These are phyloP conservation scores for Vulpes lagopus DNA, from an alignment of 2,113 vertebrate species.

Conservation along the genomic window DNA sequence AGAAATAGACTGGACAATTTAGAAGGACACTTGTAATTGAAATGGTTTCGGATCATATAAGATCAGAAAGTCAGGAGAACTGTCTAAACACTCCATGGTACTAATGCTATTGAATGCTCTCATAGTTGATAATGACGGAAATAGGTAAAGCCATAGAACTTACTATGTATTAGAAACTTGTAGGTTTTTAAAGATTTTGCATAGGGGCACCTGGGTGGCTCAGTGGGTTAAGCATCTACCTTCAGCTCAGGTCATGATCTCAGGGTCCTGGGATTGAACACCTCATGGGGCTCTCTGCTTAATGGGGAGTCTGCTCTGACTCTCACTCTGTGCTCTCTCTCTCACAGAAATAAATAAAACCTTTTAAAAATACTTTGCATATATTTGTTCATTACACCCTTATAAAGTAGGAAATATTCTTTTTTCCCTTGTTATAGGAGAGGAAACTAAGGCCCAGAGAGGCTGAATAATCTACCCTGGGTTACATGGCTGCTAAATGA, in stretches of 20 bases:
- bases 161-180: background rate
- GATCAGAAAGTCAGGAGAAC: background rate
- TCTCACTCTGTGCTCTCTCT: too few relatives aligned
- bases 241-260: too few relatives aligned
- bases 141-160: background rate
- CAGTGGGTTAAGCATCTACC: too few relatives aligned
- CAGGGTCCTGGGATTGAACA: too few relatives aligned
- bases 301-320: too few relatives aligned
- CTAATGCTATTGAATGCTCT: background rate
- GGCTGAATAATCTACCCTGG: background rate
- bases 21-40: background rate
- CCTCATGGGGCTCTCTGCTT: too few relatives aligned
- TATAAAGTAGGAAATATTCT: background rate
- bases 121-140: background rate
- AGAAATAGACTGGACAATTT: background rate
- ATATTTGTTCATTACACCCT: background rate
- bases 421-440: background rate
- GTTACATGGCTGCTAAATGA: background rate
- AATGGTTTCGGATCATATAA: background rate
- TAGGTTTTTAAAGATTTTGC: background rate
- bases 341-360: too few relatives aligned
- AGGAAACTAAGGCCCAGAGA: background rate
- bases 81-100: background rate
- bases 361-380: background rate
- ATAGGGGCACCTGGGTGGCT: background rate